Percentiles rank a stretch among this genome's conserved stretches.
Conservation (phyloP, 2,113 vertebrate species). For the Sander vitreus region DNA sequence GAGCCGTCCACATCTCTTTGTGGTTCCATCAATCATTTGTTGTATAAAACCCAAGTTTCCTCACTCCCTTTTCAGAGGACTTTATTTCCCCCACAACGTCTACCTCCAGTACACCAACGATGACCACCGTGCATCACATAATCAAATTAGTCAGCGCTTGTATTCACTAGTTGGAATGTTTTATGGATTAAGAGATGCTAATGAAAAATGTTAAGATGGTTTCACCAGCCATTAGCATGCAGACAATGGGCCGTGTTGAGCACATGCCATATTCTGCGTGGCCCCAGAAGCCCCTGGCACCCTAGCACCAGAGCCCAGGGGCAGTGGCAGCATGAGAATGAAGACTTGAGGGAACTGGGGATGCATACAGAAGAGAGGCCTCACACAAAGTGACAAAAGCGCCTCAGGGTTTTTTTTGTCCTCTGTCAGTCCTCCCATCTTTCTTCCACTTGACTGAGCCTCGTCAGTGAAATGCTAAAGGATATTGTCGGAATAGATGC, state of each 20-base stretch:
- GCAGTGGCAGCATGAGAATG: conserved; percentile 84
- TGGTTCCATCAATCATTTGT: conserved; percentile 40
- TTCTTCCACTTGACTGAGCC: conserved; percentile 71
- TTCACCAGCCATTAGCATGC: conserved; percentile 81
- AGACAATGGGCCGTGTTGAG: conserved; percentile 79
- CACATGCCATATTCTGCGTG: conserved; percentile 75
- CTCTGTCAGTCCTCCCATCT: conserved; percentile 74
- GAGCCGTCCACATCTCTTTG: conserved; percentile 33
- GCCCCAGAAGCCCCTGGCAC: conserved; percentile 82
- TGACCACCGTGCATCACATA: conserved; percentile 46
- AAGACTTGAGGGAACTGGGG: conserved; percentile 74
- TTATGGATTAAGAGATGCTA: conserved; percentile 67
- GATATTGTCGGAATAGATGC: conserved; percentile 42
- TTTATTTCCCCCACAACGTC: conserved; percentile 34
- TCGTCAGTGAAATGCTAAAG: conserved; percentile 62
- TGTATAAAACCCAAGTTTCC: conserved; percentile 44
- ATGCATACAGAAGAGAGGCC: conserved; percentile 86
- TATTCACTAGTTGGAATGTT: conserved; percentile 62
- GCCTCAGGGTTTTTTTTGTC: conserved; percentile 75
- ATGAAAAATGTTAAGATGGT: conserved; percentile 73
- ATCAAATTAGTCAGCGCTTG: conserved; percentile 62
- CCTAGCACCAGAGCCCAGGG: conserved; percentile 79
- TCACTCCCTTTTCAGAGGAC: conserved; percentile 19
- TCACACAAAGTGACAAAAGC: conserved; percentile 83
- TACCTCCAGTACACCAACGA: conserved; percentile 9